Base-by-base conservation (phyloP, 2,113 vertebrate species). In the Zonotrichia leucophrys region DNA sequence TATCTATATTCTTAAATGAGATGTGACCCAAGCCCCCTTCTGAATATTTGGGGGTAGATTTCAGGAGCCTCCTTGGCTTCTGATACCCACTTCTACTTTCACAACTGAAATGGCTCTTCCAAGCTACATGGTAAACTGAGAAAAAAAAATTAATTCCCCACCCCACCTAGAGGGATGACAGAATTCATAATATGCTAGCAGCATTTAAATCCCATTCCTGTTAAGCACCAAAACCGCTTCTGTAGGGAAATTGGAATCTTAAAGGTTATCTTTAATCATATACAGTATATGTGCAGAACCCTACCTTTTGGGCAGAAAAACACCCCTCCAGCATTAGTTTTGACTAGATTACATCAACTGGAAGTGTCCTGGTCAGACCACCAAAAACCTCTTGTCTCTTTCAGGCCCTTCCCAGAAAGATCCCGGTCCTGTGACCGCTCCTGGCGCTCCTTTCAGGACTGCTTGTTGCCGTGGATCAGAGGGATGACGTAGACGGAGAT, bases 401-500 rank as follows among this genome's bases (percentile, higher is more conserved):
- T 73, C 56, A 94, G 88, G 62, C 91, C 78, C 63, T 92, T 96
- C 58, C 93, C 94, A 23, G n/a, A 89, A 90, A 95, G 92, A 89
- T 93, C 28, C 22, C 62, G 62, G 15, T 76, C 85, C 94, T 64
- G 30, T 50, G 74, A 55, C 68, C 75, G 5, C 56, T 77, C 46
- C 64, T 12, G 30, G 68, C 69, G 95, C 79, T 62, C 5, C 66
- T 93, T 82, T 98, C 98, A 99, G 12, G 97, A 98, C 93, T 98
- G 98, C 90, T 97, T 98, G 97, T 99, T 99, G 53, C 98, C 98
- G 1, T 99, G 98, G 97, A 98, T 97, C 90, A 99, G 97, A 60
- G 99, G 99, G 93, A 99, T 99, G 97, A 99, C 98, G 70, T 99
- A 99, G 95, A 99, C 99, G 6, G 99, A 99, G 96, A 99, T 99